Conservation (phyloP, 2,797 vertebrate genomes). For the Esox masquinongy region DNA sequence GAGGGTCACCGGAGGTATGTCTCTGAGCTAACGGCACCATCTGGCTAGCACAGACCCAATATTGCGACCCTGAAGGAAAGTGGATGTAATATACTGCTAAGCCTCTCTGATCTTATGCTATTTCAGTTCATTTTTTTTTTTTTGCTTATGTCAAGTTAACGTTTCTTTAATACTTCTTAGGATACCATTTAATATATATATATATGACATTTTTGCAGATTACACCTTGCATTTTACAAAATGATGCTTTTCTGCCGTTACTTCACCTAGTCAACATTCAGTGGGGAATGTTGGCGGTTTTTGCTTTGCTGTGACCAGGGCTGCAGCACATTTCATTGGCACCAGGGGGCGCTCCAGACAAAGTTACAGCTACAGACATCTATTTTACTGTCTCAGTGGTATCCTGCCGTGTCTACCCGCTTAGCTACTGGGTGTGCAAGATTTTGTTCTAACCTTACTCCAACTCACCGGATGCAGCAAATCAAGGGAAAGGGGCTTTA, state of each 20-base stretch:
- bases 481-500: not conserved
- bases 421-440: not conserved
- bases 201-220: no score
- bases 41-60: not conserved
- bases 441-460: not conserved
- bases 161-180: no score
- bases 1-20: conserved; percentile 23
- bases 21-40: conserved; percentile 6
- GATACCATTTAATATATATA: no score
- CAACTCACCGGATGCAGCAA: not conserved
- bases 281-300: not conserved
- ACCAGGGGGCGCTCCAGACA: conserved; percentile 26
- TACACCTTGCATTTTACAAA: not conserved
- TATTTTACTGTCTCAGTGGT: not conserved
- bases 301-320: not conserved
- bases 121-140: no score
- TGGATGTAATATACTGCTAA: no score
- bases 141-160: no score
- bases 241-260: not conserved
- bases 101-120: no score
- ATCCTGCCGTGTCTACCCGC: not conserved
- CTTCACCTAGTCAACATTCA: not conserved
- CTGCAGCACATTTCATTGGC: conserved; percentile 1
- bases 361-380: not conserved
- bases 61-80: no score